phyloP scores from a whole-genome alignment of 2,888 invertebrate species.

The Campopleginae sp. region DNA sequence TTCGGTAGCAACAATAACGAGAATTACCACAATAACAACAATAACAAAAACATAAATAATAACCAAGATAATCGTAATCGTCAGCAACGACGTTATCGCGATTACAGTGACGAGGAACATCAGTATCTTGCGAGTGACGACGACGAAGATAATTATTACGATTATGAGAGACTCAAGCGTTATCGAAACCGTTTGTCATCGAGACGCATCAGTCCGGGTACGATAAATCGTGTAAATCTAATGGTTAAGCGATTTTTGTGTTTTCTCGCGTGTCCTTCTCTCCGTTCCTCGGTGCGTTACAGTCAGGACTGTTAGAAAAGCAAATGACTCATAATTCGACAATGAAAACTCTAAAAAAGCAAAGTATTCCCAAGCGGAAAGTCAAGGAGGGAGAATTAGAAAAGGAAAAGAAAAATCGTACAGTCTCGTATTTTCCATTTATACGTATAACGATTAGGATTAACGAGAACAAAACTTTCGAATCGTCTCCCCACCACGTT shows the following conservation, averaged over 20 bases:
- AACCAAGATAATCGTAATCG: conserved; percentile 43
- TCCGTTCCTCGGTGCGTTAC: conserved; percentile 68
- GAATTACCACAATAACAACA: conserved; percentile 30
- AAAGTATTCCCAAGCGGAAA: conserved; percentile 39
- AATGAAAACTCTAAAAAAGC: neutral
- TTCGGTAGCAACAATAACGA: conserved; percentile 29
- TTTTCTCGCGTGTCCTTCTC: conserved; percentile 76
- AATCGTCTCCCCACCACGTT: conserved; percentile 14
- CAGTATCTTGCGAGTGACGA: conserved; percentile 67
- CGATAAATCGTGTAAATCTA: conserved; percentile 77
- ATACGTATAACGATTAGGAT: conserved; percentile 54
- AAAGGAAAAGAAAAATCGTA: conserved; percentile 30
- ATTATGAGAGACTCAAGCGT: conserved; percentile 70
- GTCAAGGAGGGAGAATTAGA: neutral
- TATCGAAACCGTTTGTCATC: conserved; percentile 70
- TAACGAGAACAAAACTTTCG: conserved; percentile 7
- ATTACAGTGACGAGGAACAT: conserved; percentile 63
- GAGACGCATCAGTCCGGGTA: conserved; percentile 72
- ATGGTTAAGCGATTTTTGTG: conserved; percentile 80
- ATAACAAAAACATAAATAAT: conserved; percentile 45
- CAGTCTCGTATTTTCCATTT: conserved; percentile 55
- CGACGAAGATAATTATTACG: conserved; percentile 69
- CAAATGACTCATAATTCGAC: conserved; percentile 9
- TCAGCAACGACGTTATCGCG: conserved; percentile 50
- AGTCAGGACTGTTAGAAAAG: conserved; percentile 68